Conservation (phyloP, 2,888 invertebrate species). For the Adelognathus sp. region DNA sequence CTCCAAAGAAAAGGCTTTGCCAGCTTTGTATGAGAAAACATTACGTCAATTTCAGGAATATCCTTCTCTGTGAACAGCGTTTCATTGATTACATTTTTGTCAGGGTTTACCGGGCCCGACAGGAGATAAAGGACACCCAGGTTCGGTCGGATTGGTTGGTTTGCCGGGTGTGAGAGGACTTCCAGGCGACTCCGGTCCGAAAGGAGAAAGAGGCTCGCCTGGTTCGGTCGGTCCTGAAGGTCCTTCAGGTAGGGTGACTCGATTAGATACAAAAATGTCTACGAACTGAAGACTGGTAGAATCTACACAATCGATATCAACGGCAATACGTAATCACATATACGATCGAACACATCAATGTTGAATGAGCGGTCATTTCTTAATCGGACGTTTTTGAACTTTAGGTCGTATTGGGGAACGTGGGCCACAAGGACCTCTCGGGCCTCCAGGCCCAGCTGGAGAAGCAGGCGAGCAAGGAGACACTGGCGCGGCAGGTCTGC, state of each 20-base stretch:
- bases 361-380: no score
- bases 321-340: no score
- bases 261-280: no score
- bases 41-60: no score
- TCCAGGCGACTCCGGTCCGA: conserved; percentile 87
- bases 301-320: no score
- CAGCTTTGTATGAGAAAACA: no score
- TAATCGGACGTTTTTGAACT: no score
- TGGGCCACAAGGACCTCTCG: conserved; percentile 89
- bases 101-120: conserved; percentile 86
- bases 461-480: conserved; percentile 92
- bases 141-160: conserved; percentile 87
- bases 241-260: no score
- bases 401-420: conserved; percentile 89
- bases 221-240: conserved; percentile 91
- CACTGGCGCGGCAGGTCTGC: conserved; percentile 87
- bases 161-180: conserved; percentile 86
- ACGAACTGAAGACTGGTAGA: no score
- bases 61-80: no score
- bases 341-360: no score
- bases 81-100: conserved; percentile 41
- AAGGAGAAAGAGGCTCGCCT: conserved; percentile 88
- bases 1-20: no score
- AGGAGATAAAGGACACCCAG: conserved; percentile 88
- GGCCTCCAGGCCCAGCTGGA: conserved; percentile 89